A percentile compares a stretch with the other conserved stretches of the same genome.
Evolutionary conservation across 1,140 invertebrate genomes (phyloP).

Genomic region (Formica exsecta): DNA sequence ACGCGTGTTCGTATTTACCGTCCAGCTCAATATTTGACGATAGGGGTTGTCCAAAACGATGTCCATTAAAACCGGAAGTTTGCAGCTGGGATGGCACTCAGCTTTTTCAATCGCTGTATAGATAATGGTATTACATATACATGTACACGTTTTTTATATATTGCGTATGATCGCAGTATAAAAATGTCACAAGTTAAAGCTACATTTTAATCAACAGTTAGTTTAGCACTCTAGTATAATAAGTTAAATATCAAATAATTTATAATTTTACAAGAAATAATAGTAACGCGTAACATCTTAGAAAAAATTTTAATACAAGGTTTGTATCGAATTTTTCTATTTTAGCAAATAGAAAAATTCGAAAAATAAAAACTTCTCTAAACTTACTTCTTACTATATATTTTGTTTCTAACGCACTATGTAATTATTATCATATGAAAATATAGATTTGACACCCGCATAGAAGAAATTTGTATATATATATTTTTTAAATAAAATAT

Average conservation of each 20-base stretch:
- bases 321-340: neutral
- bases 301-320: neutral
- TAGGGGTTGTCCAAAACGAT: constrained; percentile 37
- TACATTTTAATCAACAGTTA: neutral
- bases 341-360: neutral
- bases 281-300: neutral
- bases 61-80: constrained; percentile 39
- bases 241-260: neutral
- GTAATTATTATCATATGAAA: neutral
- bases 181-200: neutral
- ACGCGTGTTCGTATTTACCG: constrained; percentile 18
- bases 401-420: neutral
- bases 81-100: neutral
- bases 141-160: neutral
- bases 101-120: constrained; percentile 30
- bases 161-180: neutral
- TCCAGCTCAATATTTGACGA: constrained; percentile 57
- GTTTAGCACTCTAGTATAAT: neutral
- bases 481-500: neutral
- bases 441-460: neutral
- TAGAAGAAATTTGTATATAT: neutral
- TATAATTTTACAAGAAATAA: constrained; percentile 2
- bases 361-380: neutral
- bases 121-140: neutral
- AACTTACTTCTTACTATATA: neutral